Evolutionary conservation across 2,113 vertebrate species (phyloP).

Genomic region (Anoplopoma fimbria): DNA sequence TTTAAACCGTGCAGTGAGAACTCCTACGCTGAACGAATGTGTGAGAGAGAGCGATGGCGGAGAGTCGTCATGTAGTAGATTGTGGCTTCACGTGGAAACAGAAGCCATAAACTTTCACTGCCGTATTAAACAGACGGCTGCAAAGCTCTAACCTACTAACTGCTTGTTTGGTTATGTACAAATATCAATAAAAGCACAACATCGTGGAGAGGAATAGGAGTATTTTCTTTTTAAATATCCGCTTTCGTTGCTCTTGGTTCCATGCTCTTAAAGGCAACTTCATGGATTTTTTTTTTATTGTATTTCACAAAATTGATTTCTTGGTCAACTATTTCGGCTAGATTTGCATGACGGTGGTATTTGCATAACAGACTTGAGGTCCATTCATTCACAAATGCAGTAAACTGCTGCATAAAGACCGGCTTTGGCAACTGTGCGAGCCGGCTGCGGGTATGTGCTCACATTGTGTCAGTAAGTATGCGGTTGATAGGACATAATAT

Average conservation of each 20-base stretch:
- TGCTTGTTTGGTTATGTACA: constrained; percentile 16
- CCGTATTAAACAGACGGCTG: constrained; percentile 47
- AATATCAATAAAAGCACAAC: constrained; percentile 12
- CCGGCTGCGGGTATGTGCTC: constrained; percentile 23
- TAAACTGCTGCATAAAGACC: constrained; percentile 35
- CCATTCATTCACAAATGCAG: constrained; percentile 67
- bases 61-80: constrained; percentile 42
- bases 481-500: constrained; percentile 32
- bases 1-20: constrained; percentile 71
- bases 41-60: constrained; percentile 34
- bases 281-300: constrained; percentile 1
- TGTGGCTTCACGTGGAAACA: constrained; percentile 50
- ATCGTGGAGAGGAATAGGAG: background rate
- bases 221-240: constrained; percentile 3
- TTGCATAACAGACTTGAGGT: constrained; percentile 38
- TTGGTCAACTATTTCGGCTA: constrained; percentile 27
- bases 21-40: constrained; percentile 44
- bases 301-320: constrained; percentile 39
- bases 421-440: constrained; percentile 28
- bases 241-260: background rate
- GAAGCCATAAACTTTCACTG: constrained; percentile 53
- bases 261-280: background rate
- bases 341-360: constrained; percentile 24
- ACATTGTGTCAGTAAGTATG: constrained; percentile 30
- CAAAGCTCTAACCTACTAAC: constrained; percentile 15